A percentile compares a stretch with the other conserved stretches of the same genome.
Conservation (phyloP, 2,797 vertebrate species). For the Hybognathus amarus region DNA sequence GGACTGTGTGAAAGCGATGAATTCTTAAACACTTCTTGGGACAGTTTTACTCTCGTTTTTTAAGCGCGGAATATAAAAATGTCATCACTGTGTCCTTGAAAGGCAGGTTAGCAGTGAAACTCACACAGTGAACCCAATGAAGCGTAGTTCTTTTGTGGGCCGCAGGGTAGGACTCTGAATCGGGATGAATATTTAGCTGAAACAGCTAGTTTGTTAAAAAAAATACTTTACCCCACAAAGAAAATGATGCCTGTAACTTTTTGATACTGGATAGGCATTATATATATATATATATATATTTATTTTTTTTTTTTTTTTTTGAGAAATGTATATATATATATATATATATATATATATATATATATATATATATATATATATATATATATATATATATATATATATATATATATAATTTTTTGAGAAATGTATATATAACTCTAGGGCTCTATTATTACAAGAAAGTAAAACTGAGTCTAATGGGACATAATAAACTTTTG, state of each 20-base stretch:
- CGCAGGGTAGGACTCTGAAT: slow-evolving; percentile 36
- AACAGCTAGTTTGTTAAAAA: slow-evolving; percentile 3
- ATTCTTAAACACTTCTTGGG: slow-evolving; percentile 35
- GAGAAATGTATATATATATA: neutral
- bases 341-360: too few species aligned
- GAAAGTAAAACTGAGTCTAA: neutral
- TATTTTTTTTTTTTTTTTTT: too few species aligned
- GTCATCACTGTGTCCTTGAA: slow-evolving; percentile 34
- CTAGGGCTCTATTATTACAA: neutral
- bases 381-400: too few species aligned
- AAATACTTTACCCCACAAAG: neutral
- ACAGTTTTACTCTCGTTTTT: slow-evolving; percentile 30
- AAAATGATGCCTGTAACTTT: neutral
- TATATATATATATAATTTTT: too few species aligned
- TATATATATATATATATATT: neutral
- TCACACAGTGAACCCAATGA: slow-evolving; percentile 43
- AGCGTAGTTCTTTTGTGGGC: slow-evolving; percentile 36
- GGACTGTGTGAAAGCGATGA: slow-evolving; percentile 21
- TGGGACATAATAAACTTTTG: neutral
- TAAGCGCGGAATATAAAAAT: slow-evolving; percentile 39
- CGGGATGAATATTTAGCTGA: slow-evolving; percentile 41
- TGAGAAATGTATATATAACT: neutral
- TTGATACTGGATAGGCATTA: neutral
- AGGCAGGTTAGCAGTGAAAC: slow-evolving; percentile 18
- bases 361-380: too few species aligned